Percentiles rank a stretch among this genome's conserved stretches.
phyloP scores from a whole-genome alignment of 2,888 invertebrate species.

The Phlogophora meticulosa region DNA sequence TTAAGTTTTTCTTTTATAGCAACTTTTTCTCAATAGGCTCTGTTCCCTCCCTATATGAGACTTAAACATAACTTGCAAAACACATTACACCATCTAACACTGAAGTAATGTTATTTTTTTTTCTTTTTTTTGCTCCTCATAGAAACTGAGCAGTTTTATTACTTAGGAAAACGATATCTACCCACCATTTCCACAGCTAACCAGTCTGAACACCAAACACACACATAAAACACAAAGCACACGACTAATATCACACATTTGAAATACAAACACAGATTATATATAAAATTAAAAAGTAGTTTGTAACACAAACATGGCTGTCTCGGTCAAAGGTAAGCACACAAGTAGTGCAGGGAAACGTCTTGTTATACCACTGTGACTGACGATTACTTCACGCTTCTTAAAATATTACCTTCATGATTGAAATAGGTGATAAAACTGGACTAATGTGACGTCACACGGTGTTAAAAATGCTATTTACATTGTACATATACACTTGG shows the following conservation, averaged over 20 bases:
- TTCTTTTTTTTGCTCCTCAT: too few relatives aligned
- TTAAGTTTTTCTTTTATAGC: too few relatives aligned
- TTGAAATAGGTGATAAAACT: conserved; percentile 56
- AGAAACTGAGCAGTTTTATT: too few relatives aligned
- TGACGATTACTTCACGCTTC: conserved; percentile 55
- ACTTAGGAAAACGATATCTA: conserved; percentile 8
- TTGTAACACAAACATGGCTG: conserved; percentile 42
- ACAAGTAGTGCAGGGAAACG: conserved; percentile 49
- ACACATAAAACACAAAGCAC: conserved; percentile 54
- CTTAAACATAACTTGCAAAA: too few relatives aligned
- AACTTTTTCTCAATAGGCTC: too few relatives aligned
- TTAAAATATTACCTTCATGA: conserved; percentile 46
- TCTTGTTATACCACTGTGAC: conserved; percentile 53
- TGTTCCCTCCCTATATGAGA: too few relatives aligned
- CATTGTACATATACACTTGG: neutral
- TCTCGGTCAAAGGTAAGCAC: conserved; percentile 22
- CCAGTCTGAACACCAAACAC: conserved; percentile 48
- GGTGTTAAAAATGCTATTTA: conserved; percentile 11
- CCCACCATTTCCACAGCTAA: conserved; percentile 45
- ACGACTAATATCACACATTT: conserved; percentile 55
- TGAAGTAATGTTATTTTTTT: too few relatives aligned
- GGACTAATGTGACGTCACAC: conserved; percentile 30
- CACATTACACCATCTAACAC: too few relatives aligned
- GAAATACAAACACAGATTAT: conserved; percentile 12
- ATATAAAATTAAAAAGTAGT: conserved; percentile 7